Evolutionary conservation across 2,888 invertebrate species (phyloP), one percentile per base, ranked within the genome.

Genomic region (Catocala nupta): DNA sequence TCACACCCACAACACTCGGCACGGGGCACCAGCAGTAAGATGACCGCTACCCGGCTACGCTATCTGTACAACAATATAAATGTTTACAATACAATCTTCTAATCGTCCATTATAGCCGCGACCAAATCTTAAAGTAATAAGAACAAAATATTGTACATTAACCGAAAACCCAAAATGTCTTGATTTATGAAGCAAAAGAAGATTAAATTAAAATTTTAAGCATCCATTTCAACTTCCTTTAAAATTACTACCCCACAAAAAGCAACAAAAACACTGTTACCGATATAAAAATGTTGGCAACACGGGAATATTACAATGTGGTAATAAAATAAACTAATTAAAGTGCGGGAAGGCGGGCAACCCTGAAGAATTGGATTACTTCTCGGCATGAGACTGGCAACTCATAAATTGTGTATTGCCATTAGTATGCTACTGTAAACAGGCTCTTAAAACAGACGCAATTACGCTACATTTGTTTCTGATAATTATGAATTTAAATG

Each of bases 241-340:
- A 43, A 57, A 43, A 50, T 43, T 47, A 7, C 7, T 36, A 44
- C 42, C 12, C 25, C 3, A 45, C 12, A 45, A 45, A 42, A 69
- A 52, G 62, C 65, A 59, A 63, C 65, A 75, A 73, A 71, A 65
- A 68, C 9, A 39, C n/a, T 52, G 53, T 71, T 58, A 58, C 61
- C 55, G 50, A 51, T 16, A 48, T 25, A 25, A 48, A 44, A 74
- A 77, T 59, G 63, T 70, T 57, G 54, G 57, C 33, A 47, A 54
- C 6, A 43, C n/a, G 25, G 25, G 25, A 25, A 25, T 25, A 25
- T 25, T 25, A 16, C 36, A 34, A 42, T 33, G 54, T 1, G 48
- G 54, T 34, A 65, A 68, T 59, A 70, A 70, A 77, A 70, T 57
- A 71, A 56, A 65, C 59, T 79, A 79, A 79, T 78, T 75, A 70